Base-by-base conservation (phyloP, 2,113 vertebrate genomes). In the Tamias sibiricus region DNA sequence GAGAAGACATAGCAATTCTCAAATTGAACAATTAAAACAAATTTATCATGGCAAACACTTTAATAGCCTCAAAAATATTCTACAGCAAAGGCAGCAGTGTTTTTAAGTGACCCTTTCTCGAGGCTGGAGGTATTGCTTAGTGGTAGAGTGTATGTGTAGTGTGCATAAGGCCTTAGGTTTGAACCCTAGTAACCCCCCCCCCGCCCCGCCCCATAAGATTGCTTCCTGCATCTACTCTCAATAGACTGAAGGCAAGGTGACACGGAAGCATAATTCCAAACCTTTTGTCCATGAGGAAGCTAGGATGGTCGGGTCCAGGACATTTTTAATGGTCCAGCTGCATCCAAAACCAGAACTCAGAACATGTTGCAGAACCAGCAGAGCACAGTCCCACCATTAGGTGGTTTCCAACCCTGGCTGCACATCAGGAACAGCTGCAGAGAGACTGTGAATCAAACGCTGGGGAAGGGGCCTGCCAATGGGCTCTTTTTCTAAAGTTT, bases 11-110 rank as follows among this genome's bases (percentile, higher is more conserved):
- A 40, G 26, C 9, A 10, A 83, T 72, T 91, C 16, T 94, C 66
- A 79, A 57, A 52, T 1, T 32, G 35, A 35, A 74, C 93, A 75
- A 69, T n/a, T 40, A 93, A 83, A 95, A 49, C n/a, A 91, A 87
- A 76, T 19, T 59, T n/a, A 37, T 89, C 68, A 74, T 1, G 75
- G 12, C 37, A 40, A 80, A 40, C 37, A 54, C 30, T 81, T 40
- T n/a, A 44, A 62, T 49, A 42, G 24, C 42, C 85, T 96, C 72
- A 79, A 49, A 96, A 91, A 59, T 40, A 47, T 71, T 93, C 59
- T 64, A 40, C 0, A 80, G n/a, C 28, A 91, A 93, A 89, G 26
- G 37, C 64, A 87, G 68, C 80, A 82, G 72, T 74, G n/a, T 16
- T 79, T 81, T 87, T 19, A 62, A 57, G 47, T 22, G 40, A n/a